Conservation (phyloP, 2,888 invertebrate species). For the Thecophora atra region DNA sequence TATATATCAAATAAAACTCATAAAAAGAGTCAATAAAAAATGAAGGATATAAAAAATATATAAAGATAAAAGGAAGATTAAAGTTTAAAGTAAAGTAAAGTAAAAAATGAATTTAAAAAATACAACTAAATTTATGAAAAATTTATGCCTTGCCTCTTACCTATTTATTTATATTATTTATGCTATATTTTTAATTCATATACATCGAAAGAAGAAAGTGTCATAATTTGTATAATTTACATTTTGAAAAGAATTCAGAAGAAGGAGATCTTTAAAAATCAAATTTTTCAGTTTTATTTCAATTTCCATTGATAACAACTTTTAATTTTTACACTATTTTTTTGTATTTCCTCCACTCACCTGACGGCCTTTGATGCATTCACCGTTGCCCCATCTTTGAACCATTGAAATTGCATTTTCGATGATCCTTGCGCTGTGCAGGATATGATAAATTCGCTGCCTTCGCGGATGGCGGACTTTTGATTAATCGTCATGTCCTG, state of each 20-base stretch:
- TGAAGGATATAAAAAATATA: not conserved
- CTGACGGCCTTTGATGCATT: conserved; percentile 79
- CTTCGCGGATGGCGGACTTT: conserved; percentile 71
- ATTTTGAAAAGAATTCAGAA: no score
- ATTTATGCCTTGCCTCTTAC: no score
- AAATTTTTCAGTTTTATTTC: not conserved
- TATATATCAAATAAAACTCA: no score
- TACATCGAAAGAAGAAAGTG: no score
- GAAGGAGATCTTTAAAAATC: no score
- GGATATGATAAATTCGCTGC: conserved; percentile 79
- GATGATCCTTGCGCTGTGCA: conserved; percentile 82
- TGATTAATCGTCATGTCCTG: conserved; percentile 70
- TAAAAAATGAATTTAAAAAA: no score
- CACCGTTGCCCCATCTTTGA: conserved; percentile 80
- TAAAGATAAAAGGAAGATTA: no score
- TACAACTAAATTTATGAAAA: no score
- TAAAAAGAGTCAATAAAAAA: not conserved
- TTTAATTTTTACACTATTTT: conserved; percentile 7
- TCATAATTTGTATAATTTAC: no score
- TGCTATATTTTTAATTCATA: not conserved
- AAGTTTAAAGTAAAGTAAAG: no score
- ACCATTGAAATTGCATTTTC: conserved; percentile 80
- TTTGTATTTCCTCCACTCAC: conserved; percentile 64
- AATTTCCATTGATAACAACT: not conserved
- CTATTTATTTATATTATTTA: not conserved